Evolutionary conservation across 2,113 vertebrate genomes (phyloP).

Genomic region (Candoia aspera): DNA sequence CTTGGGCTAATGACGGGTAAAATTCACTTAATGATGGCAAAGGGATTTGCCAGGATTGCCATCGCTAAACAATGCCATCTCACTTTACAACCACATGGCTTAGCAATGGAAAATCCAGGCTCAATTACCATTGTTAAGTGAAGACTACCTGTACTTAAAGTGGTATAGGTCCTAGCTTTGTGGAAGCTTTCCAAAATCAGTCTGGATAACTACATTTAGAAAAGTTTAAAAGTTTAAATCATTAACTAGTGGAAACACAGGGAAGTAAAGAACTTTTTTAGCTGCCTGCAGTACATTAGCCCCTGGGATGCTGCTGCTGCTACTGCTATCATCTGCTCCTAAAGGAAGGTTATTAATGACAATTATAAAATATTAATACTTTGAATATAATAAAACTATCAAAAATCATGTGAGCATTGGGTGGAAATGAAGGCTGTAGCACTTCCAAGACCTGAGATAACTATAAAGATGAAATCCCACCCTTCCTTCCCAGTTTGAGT

Average conservation of each 20-base stretch:
- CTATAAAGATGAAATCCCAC: background rate
- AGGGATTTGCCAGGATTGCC: too few relatives aligned
- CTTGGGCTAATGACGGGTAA: too few relatives aligned
- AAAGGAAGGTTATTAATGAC: background rate
- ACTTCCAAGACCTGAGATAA: background rate
- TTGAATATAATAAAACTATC: background rate
- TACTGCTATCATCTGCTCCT: background rate
- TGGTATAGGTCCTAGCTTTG: background rate
- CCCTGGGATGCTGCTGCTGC: too few relatives aligned
- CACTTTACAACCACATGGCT: too few relatives aligned
- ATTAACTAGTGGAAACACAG: background rate
- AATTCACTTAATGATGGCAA: too few relatives aligned
- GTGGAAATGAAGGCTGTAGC: background rate
- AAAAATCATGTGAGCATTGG: background rate
- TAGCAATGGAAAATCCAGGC: too few relatives aligned
- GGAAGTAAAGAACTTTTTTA: background rate
- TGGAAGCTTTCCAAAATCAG: background rate
- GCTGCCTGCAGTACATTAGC: too few relatives aligned
- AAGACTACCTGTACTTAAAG: background rate
- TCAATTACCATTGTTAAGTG: too few relatives aligned
- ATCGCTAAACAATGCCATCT: too few relatives aligned
- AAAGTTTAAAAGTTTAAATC: background rate
- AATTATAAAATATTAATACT: background rate
- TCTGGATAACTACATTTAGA: slow-evolving; percentile 11
- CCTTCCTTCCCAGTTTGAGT: background rate